Evolutionary conservation across 1,140 invertebrate genomes (phyloP), one percentile per base, ranked within the genome.

Genomic region (Hyposmocoma kahamanoa): DNA sequence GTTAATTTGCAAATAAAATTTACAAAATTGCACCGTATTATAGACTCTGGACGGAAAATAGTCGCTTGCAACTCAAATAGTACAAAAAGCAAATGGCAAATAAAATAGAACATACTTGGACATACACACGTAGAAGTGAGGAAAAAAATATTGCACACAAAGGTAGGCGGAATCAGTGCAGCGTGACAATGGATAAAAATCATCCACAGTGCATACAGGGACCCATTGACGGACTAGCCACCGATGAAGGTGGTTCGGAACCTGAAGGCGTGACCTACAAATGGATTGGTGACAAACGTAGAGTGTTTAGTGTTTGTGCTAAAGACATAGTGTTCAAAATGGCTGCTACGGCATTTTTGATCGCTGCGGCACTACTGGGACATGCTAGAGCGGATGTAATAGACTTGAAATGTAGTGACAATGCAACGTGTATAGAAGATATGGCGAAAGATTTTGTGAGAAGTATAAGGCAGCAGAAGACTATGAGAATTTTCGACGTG

Each of bases 151-250:
- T 56, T 63, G 51, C 65, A 63, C 64, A 74, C 65, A 70, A 62
- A 54, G 53, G 41, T 46, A 42, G 52, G 36, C 42, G 46, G 57
- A 56, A 22, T 44, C 69, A 73, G 49, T 72, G 72, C 67, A 82
- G 71, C 82, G 72, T 82, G 78, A 83, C 79, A 52, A 22, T 46
- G 70, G 64, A 83, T 85, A 85, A 85, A 85, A 85, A 77, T 80
- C 62, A 77, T 79, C 63, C 56, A 48, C 74, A 51, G 48, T 49
- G 52, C 54, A 62, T 52, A 56, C 45, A 46, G 49, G 63, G 62
- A 58, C 64, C 71, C 78, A 85, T 81, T 83, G 74, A 72, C 63
- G 61, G 67, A 72, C 53, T 47, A 72, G 65, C 72, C 67, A 72
- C 72, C 69, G 68, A 63, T 62, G 68, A 45, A 54, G 72, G 71